phyloP scores from a whole-genome alignment of 1,140 invertebrate genomes.

The Lanistes nyassanus region DNA sequence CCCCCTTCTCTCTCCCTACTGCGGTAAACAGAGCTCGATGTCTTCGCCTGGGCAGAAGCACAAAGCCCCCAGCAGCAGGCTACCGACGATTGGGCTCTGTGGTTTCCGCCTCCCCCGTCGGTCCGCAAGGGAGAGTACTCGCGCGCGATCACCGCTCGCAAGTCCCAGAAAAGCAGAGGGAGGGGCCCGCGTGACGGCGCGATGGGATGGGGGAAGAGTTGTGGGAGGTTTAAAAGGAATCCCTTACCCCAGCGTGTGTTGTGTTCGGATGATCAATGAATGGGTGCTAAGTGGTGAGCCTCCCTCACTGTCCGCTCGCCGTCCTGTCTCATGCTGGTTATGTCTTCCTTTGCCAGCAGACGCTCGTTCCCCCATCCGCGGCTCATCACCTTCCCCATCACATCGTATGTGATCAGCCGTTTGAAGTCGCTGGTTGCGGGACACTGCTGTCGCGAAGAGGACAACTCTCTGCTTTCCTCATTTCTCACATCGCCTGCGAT shows the following conservation, averaged over 20 bases:
- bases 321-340: too few species aligned
- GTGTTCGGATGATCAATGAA: slow-evolving; percentile 10
- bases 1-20: too few species aligned
- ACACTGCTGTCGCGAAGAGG: too few species aligned
- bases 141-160: not conserved
- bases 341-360: too few species aligned
- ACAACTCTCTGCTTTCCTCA: too few species aligned
- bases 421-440: too few species aligned
- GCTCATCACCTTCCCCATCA: too few species aligned
- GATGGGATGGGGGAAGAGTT: not conserved
- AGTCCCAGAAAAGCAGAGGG: not conserved
- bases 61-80: slow-evolving; percentile 1
- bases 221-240: not conserved
- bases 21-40: slow-evolving; percentile 10
- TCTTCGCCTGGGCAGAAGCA: not conserved
- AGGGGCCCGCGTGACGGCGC: not conserved
- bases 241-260: not conserved
- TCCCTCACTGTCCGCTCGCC: not conserved
- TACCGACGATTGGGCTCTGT: not conserved
- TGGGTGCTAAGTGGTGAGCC: slow-evolving; percentile 11
- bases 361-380: too few species aligned
- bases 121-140: slow-evolving; percentile 4
- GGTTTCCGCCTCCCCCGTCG: slow-evolving; percentile 5
- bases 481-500: too few species aligned
- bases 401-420: too few species aligned